phyloP scores from a whole-genome alignment of 1,140 invertebrate genomes.

The Pinna nobilis region DNA sequence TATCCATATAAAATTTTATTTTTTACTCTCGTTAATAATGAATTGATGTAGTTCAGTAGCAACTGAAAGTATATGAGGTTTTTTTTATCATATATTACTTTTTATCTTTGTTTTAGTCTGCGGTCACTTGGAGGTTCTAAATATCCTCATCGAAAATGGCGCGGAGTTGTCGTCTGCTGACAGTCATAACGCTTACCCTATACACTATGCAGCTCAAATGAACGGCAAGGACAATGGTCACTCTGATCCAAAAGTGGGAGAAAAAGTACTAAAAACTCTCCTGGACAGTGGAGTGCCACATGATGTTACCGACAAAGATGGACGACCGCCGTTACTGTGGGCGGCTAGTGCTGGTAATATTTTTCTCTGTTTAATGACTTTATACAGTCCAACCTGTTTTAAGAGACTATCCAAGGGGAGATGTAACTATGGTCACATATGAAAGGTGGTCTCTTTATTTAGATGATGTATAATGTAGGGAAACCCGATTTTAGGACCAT shows the following conservation, averaged over 20 bases:
- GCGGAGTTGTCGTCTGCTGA: conserved; percentile 91
- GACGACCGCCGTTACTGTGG: conserved; percentile 95
- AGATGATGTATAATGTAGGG: too few relatives aligned
- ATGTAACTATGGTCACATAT: too few relatives aligned
- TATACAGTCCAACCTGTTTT: too few relatives aligned
- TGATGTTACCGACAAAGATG: conserved; percentile 91
- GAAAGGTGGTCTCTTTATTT: too few relatives aligned
- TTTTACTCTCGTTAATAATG: too few relatives aligned
- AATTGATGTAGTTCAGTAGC: too few relatives aligned
- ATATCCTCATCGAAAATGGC: conserved; percentile 88
- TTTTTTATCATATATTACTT: too few relatives aligned
- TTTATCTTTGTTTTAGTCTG: conserved; percentile 87
- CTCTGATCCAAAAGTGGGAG: conserved; percentile 73
- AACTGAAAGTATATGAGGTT: too few relatives aligned
- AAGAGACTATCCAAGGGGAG: not conserved
- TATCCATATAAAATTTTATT: too few relatives aligned
- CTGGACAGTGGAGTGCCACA: conserved; percentile 87
- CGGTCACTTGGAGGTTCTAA: conserved; percentile 77
- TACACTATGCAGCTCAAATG: conserved; percentile 98
- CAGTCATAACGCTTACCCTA: conserved; percentile 93
- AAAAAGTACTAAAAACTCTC: conserved; percentile 87
- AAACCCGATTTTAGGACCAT: too few relatives aligned
- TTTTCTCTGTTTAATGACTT: conserved; percentile 13
- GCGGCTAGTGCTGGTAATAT: conserved; percentile 91
- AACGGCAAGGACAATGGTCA: conserved; percentile 77